A percentile compares a stretch with the other conserved stretches of the same genome.
Evolutionary conservation across 2,888 invertebrate species (phyloP).

Genomic region (Andrena bucephala): DNA sequence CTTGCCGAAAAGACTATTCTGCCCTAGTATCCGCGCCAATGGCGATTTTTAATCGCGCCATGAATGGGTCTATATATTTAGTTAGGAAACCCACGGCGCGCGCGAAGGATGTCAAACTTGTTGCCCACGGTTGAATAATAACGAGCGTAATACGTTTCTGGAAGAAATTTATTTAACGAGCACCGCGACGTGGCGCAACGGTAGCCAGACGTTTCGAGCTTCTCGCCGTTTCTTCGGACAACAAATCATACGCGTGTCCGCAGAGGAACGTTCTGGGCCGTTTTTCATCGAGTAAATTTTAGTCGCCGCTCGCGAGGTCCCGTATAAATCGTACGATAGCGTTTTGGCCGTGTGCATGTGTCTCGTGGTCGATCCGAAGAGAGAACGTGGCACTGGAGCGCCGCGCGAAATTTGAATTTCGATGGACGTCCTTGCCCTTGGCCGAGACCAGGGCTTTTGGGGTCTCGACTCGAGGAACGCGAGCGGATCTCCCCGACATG

Average conservation of each 20-base stretch:
- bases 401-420: no score
- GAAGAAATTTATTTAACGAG: constrained; percentile 47
- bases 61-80: constrained; percentile 26
- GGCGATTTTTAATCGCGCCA: constrained; percentile 20
- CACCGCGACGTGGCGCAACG: constrained; percentile 41
- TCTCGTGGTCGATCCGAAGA: no score
- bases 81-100: constrained; percentile 26
- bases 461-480: not conserved
- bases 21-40: not conserved
- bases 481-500: constrained; percentile 1
- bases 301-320: not conserved
- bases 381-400: no score
- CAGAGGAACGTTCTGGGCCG: constrained; percentile 13
- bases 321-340: constrained; percentile 1
- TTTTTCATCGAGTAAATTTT: constrained; percentile 25
- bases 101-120: constrained; percentile 42
- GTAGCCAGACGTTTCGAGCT: not conserved
- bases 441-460: constrained; percentile 5
- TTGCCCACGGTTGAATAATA: constrained; percentile 45
- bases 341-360: no score
- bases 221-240: constrained; percentile 18
- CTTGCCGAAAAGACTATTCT: no score
- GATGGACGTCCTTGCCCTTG: constrained; percentile 25
- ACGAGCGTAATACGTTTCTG: constrained; percentile 33
- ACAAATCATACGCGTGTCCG: constrained; percentile 47